Base-by-base conservation (phyloP, 2,797 vertebrate genomes). In the Erethizon dorsatum region DNA sequence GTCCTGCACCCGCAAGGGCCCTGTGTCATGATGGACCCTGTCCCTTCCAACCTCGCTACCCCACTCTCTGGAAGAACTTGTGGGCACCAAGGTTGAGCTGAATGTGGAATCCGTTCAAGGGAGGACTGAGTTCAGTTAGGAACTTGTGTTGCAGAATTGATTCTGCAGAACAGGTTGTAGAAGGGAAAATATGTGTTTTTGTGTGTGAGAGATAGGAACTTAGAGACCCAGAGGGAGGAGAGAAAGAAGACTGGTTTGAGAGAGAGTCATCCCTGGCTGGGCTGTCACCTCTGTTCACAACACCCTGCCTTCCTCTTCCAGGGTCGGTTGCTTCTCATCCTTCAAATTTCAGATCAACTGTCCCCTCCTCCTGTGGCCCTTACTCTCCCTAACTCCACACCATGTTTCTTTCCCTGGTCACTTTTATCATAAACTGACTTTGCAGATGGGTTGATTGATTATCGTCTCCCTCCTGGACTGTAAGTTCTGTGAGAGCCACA, bases 1-100 rank as follows among this genome's bases (percentile, higher is more conserved):
- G 12, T 15, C 47, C 37, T 69, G n/a, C 22, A 12, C 1, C 15
- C 14, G 24, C 37, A 22, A 61, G 52, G 56, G 5, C 45, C n/a
- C 52, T 6, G 14, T 1, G 31, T 83, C 47, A 28, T 10, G 14
- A 0, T 0, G 0, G 15, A 1, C 0, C 11, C 4, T 45, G 28
- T 41, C 8, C 24, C 61, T n/a, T n/a, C 41, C 50, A 31, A 0
- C n/a, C 6, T 77, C 33, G 1, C 52, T 33, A 17, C 63, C 15
- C 13, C 2, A 3, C 7, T 5, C 20, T 50, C 59, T 2, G 33
- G 31, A 47, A 71, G 41, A 18, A 5, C 41, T 28, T 47, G 6
- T n/a, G 31, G 59, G 12, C 5, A 1, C 37, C 61, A 14, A n/a
- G 63, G 18, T 6, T 3, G 56, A 24, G 77, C 41, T 9, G 14